Evolutionary conservation across 1,140 invertebrate genomes (phyloP).

Genomic region (Marisa cornuarietis): DNA sequence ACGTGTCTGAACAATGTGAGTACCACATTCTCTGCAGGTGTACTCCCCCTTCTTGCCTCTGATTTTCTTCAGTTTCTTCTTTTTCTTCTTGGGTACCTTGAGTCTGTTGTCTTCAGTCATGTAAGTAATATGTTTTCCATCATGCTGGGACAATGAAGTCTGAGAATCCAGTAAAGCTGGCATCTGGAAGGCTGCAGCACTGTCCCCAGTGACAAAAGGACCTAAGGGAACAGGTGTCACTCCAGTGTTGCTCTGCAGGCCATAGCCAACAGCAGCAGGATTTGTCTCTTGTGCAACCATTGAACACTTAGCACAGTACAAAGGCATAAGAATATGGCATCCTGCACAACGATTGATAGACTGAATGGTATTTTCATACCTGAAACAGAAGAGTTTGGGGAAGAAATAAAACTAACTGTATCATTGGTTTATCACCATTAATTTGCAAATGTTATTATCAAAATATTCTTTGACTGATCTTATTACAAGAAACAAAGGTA

Average conservation of each 20-base stretch:
- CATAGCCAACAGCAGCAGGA: not conserved
- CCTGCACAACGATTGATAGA: slow-evolving; percentile 2
- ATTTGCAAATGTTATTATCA: not conserved
- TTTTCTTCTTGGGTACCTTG: slow-evolving; percentile 5
- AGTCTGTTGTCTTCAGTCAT: not conserved
- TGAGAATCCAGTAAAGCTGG: not conserved
- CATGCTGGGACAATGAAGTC: not conserved
- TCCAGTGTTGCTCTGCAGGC: not conserved
- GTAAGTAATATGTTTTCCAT: not conserved
- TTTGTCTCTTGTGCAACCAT: not conserved
- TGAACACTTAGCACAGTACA: slow-evolving; percentile 19
- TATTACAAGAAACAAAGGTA: not conserved
- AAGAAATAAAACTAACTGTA: not conserved
- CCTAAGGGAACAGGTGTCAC: not conserved
- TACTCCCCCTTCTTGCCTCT: not conserved
- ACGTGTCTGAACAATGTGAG: not conserved
- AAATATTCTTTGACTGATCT: not conserved
- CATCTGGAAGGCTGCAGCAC: not conserved
- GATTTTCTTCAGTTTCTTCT: slow-evolving; percentile 2
- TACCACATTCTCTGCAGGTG: slow-evolving; percentile 16
- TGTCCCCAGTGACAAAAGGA: not conserved
- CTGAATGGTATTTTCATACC: slow-evolving; percentile 6
- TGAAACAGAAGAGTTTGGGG: slow-evolving; percentile 2
- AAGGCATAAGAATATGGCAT: slow-evolving; percentile 1
- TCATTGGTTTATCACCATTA: not conserved